Conservation (phyloP, 2,888 invertebrate species). For the Tetrapedia diversipes region DNA sequence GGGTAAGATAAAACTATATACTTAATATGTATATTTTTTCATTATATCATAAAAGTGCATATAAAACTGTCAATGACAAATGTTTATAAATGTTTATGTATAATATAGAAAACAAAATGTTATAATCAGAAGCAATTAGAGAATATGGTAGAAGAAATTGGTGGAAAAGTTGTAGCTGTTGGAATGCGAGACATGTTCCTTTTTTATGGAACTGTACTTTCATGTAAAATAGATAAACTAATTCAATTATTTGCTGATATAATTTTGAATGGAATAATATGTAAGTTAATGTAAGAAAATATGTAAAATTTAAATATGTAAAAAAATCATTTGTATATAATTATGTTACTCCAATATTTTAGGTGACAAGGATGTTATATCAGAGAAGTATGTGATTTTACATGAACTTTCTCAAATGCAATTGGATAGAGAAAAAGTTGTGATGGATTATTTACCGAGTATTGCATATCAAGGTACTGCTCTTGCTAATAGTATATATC, state of each 20-base stretch:
- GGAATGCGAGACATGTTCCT: constrained; percentile 72
- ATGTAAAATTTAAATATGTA: background rate
- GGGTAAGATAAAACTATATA: constrained; percentile 50
- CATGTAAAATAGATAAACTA: constrained; percentile 59
- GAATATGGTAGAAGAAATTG: constrained; percentile 62
- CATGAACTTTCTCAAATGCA: constrained; percentile 81
- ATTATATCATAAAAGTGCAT: too few relatives aligned
- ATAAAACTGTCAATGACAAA: too few relatives aligned
- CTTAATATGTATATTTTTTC: background rate
- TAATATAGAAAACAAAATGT: constrained; percentile 63
- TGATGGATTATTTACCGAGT: constrained; percentile 84
- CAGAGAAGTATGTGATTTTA: constrained; percentile 78
- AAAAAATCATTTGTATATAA: background rate
- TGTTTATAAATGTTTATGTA: background rate
- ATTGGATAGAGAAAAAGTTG: constrained; percentile 78
- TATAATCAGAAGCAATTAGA: constrained; percentile 61
- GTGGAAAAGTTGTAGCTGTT: constrained; percentile 65
- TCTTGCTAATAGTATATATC: constrained; percentile 80
- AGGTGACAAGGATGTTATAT: constrained; percentile 74
- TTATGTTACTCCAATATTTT: constrained; percentile 41
- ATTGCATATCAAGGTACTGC: constrained; percentile 84
- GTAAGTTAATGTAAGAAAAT: constrained; percentile 53
- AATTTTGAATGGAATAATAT: constrained; percentile 66
- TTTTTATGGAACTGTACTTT: constrained; percentile 70
- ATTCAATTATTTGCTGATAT: constrained; percentile 70